These are phyloP conservation scores for Perithous albicinctus DNA, from an alignment of 2,888 invertebrate species.

Conservation along the genomic window DNA sequence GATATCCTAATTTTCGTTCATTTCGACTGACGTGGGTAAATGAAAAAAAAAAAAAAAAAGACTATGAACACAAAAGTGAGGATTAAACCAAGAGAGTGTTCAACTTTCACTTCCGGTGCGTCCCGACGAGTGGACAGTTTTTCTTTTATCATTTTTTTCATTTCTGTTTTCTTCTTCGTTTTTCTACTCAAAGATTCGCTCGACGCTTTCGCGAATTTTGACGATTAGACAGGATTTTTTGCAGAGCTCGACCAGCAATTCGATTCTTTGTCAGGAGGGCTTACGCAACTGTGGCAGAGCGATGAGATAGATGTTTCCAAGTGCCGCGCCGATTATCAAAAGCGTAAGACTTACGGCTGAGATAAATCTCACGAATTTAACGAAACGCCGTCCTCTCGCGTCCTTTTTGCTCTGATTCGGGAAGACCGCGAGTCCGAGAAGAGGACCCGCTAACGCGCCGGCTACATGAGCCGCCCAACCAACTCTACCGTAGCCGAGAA, in stretches of 20 bases:
- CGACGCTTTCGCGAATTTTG: constrained; percentile 81
- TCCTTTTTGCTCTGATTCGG: constrained; percentile 83
- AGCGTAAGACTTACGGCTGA: constrained; percentile 82
- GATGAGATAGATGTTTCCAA: constrained; percentile 83
- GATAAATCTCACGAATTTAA: constrained; percentile 81
- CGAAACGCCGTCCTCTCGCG: constrained; percentile 81
- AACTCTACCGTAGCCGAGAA: constrained; percentile 84
- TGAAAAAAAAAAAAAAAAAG: background rate
- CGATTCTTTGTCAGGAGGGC: constrained; percentile 83
- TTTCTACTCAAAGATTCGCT: constrained; percentile 79
- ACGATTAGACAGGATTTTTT: constrained; percentile 82
- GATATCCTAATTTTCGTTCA: constrained; percentile 16
- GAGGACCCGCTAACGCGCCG: constrained; percentile 89
- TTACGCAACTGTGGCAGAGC: constrained; percentile 81
- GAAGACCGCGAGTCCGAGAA: constrained; percentile 88
- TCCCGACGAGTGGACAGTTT: constrained; percentile 25
- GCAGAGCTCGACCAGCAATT: constrained; percentile 82
- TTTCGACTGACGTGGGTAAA: background rate
- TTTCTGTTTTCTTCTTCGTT: too few species aligned
- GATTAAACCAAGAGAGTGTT: constrained; percentile 19
- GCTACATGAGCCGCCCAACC: constrained; percentile 91
- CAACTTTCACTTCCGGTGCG: constrained; percentile 8
- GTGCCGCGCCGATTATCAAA: constrained; percentile 80
- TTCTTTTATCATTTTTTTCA: too few species aligned
- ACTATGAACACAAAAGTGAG: background rate